Conservation (phyloP, 92 coral and sea anemone genomes). For the Galaxea fascicularis region DNA sequence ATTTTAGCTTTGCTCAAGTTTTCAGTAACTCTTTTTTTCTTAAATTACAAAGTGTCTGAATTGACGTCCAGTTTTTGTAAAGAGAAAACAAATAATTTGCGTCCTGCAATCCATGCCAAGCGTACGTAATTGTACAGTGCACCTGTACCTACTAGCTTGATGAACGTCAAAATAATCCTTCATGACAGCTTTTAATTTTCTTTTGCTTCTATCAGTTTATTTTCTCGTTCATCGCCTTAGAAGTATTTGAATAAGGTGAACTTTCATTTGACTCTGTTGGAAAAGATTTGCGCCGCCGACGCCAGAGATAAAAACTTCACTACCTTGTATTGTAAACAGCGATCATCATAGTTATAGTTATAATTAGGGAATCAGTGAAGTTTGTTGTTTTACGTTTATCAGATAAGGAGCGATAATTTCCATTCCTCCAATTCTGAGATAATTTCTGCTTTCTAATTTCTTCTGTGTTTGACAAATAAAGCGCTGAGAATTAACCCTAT, state of each 20-base stretch:
- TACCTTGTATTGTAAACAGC: not conserved
- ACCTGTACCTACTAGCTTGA: too few species aligned
- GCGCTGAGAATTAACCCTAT: not conserved
- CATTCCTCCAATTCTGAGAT: constrained; percentile 2
- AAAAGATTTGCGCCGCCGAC: not conserved
- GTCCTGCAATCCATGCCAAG: too few species aligned
- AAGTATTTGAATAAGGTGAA: not conserved
- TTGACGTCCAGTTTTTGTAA: not conserved
- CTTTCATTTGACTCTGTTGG: not conserved
- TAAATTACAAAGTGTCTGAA: not conserved
- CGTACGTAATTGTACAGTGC: too few species aligned
- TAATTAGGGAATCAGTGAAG: not conserved
- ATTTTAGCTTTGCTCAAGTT: not conserved
- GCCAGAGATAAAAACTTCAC: not conserved
- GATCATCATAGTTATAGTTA: not conserved
- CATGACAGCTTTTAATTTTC: not conserved
- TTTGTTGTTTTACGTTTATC: not conserved
- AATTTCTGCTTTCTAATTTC: not conserved
- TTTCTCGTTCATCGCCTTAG: not conserved
- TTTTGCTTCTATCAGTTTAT: not conserved
- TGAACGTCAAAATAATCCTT: not conserved
- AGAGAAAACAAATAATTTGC: too few species aligned
- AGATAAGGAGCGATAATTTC: not conserved
- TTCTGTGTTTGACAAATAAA: not conserved
- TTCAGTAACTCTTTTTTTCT: not conserved